These are phyloP conservation scores for Drosophila quinaria DNA, from an alignment of 2,888 invertebrate genomes.

Conservation along the genomic window DNA sequence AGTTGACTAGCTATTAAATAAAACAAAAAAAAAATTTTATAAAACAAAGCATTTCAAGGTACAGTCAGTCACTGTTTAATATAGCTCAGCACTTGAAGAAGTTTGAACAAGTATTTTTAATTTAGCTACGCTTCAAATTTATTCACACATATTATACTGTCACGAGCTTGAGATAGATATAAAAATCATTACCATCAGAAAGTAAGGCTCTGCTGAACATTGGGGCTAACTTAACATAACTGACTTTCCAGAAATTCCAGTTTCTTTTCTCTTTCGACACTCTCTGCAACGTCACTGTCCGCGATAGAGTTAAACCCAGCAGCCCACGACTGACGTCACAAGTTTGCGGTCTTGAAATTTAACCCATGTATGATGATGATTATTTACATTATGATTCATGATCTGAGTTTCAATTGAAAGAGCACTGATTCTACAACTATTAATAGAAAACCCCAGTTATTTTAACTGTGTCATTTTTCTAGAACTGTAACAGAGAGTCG, in stretches of 20 bases:
- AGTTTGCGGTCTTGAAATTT: conserved; percentile 15
- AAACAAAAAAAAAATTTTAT: conserved; percentile 5
- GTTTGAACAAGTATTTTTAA: conserved; percentile 10
- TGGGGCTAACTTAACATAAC: conserved; percentile 17
- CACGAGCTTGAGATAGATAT: conserved; percentile 33
- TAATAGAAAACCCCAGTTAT: conserved; percentile 29
- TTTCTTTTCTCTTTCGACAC: conserved; percentile 7
- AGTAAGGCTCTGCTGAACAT: conserved; percentile 22
- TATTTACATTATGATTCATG: conserved; percentile 56
- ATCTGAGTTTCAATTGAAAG: conserved; percentile 25
- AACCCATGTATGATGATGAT: background rate
- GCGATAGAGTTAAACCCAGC: background rate
- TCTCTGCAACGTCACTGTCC: conserved; percentile 13
- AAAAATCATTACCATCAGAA: background rate
- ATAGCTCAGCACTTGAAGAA: conserved; percentile 5
- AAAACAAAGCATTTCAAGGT: conserved; percentile 36
- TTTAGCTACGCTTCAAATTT: conserved; percentile 31
- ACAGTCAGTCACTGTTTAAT: conserved; percentile 51
- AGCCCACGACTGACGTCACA: conserved; percentile 63
- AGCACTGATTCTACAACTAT: conserved; percentile 37
- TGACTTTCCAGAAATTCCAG: conserved; percentile 45
- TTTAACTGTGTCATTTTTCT: conserved; percentile 2
- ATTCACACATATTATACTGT: conserved; percentile 57
- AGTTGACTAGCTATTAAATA: conserved; percentile 14
- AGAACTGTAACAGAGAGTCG: conserved; percentile 17